Conservation (phyloP, 1,140 invertebrate genomes). For the Achatina immaculata region DNA sequence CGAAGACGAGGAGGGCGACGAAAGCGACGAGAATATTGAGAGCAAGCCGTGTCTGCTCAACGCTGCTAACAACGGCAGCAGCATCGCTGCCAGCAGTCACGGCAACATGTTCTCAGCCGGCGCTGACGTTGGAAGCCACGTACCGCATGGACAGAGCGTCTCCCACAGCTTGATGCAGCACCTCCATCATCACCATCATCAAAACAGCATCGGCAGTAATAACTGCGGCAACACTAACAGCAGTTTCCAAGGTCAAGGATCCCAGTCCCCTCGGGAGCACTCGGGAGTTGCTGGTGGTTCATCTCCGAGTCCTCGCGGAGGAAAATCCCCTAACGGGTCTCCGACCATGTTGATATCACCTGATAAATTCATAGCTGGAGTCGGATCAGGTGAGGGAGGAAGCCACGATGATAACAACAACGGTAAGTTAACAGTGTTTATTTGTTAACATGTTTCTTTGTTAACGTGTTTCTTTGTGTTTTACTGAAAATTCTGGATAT, state of each 20-base stretch:
- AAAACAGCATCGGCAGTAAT: background rate
- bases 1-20: constrained; percentile 2
- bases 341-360: background rate
- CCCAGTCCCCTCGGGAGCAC: background rate
- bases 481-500: no score
- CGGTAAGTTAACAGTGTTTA: no score
- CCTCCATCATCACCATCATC: background rate
- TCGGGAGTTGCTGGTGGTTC: background rate
- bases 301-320: constrained; percentile 7
- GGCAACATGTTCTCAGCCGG: background rate
- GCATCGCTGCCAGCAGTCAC: background rate
- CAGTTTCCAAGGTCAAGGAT: background rate
- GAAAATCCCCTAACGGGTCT: background rate
- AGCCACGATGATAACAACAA: constrained; percentile 27
- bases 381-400: background rate
- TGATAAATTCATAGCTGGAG: background rate
- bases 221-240: background rate
- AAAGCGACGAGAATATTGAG: constrained; percentile 18
- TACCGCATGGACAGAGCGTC: background rate
- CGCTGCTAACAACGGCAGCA: no score
- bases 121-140: background rate
- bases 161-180: background rate
- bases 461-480: no score
- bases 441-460: no score
- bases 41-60: constrained; percentile 15